Base-by-base conservation (phyloP, 2,888 invertebrate genomes). In the Parochlus steinenii region DNA sequence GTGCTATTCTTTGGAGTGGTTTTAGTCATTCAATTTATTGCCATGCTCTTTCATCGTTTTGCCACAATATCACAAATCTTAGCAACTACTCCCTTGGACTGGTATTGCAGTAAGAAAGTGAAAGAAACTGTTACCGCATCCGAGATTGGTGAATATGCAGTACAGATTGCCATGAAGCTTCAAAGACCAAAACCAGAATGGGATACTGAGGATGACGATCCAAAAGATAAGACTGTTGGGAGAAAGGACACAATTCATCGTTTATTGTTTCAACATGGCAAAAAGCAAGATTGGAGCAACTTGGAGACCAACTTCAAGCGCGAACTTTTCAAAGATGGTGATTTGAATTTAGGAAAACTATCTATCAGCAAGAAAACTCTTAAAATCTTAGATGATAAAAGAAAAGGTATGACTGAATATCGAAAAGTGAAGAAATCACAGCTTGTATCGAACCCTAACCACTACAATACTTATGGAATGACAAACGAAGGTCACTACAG, bases 11-110 rank as follows among this genome's bases (percentile, higher is more conserved):
- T 80, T 49, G 74, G 73, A 12, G 47, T 68, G 6, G 70, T 81
- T 40, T 55, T 81, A 43, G 53, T 73, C 23, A 66, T 79, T 31
- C 78, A 82, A 61, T 79, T 79, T 49, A 47, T 70, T 28, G 78
- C 73, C 11, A 81, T 80, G 79, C 54, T 80, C 41, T 64, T 75
- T 46, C 81, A 81, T 62, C 69, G 81, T 17, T 74, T 78, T 47
- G 74, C 70, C 29, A 81, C 81, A 3, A 61, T 78, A 43, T 70
- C 76, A 1, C 80, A 81, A 52, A 72, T 81, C 43, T 58, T 80
- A 47, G 73, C 80, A 4, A 69, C 73, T 11, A 78, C 78, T 0
- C 62, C 67, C 41, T 55, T 72, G 38, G 61, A 61, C 42, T 66
- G 59, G 34, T 34, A 34, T 28, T 34, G 19, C n/a, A 28, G 27